Evolutionary conservation across 2,797 vertebrate genomes (phyloP), one percentile per base, ranked within the genome.

Genomic region (Dallia pectoralis): DNA sequence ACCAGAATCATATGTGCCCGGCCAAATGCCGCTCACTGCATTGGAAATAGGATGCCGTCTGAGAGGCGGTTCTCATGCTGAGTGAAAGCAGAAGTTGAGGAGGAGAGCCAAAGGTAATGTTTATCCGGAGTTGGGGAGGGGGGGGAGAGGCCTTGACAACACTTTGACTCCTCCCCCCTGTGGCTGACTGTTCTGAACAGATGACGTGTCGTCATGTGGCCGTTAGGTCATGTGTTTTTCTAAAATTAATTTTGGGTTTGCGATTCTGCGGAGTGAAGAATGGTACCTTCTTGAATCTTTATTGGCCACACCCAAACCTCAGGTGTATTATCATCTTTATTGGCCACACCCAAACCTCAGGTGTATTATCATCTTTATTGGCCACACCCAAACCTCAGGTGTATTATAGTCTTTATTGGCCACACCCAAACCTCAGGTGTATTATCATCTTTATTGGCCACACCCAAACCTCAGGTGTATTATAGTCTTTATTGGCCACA

Each of bases 41-140:
- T 18, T 22, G n/a, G 53, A n/a, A 56, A 56, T 25, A 56, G n/a
- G n/a, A 8, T 56, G 53, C n/a, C 53, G 9, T 56, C 25, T 56
- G 8, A 11, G 53, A 1, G 8, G 53, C n/a, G 9, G 14, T 22
- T 8, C 53, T 56, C 4, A 8, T 56, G 53, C 11, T 56, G 53
- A 56, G 53, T 56, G 53, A n/a, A 56, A 56, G 53, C 53, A 56
- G 53, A 56, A 56, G n/a, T 56, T 22, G 53, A 56, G n/a, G 53
- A 56, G 51, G 51, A 56, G n/a, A 56, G 53, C 53, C 53, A 56
- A 12, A 56, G 53, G 53, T 56, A 56, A 56, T 56, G 53, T 56
- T 56, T 56, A n/a, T 56, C 51, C 7, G n/a, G 53, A 56, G 48
- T 0, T 2, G 12, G 19, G 51, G 1, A 6, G 4, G 49, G 2